A percentile compares a stretch with the other conserved stretches of the same genome.
These are phyloP conservation scores for Puntigrus tetrazona DNA, from an alignment of 2,113 vertebrate genomes.

Conservation along the genomic window DNA sequence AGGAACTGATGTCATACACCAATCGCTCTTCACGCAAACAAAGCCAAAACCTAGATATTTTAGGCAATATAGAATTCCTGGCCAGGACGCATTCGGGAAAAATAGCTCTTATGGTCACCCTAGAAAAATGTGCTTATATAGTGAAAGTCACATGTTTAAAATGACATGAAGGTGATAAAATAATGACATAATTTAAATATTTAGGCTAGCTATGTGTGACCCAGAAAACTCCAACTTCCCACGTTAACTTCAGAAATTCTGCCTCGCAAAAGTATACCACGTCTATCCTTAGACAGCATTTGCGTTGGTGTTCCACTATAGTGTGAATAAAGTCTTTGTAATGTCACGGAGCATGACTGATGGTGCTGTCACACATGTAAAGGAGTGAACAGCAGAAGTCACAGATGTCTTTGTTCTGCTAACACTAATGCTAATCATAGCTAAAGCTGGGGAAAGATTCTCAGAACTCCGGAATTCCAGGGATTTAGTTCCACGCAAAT, in stretches of 20 bases:
- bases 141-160: background rate
- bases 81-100: no score
- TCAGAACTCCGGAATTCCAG: conserved; percentile 9
- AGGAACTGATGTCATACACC: no score
- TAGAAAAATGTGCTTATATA: background rate
- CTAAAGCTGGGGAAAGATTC: conserved; percentile 30
- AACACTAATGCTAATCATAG: background rate
- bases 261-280: background rate
- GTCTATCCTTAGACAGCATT: background rate
- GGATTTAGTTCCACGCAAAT: background rate
- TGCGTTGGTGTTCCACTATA: background rate
- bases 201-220: background rate
- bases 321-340: conserved; percentile 35
- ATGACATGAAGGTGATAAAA: background rate
- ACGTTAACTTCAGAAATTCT: background rate
- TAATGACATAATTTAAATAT: background rate
- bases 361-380: conserved; percentile 23
- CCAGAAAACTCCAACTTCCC: background rate
- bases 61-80: no score
- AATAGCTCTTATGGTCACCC: no score
- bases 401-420: conserved; percentile 36
- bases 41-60: no score
- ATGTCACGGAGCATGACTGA: conserved; percentile 22
- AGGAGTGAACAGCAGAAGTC: conserved; percentile 26
- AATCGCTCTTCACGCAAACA: no score